Percentiles rank a stretch among this genome's conserved stretches.
Conservation (phyloP, 2,888 invertebrate species). For the Platyscelio sp. region DNA sequence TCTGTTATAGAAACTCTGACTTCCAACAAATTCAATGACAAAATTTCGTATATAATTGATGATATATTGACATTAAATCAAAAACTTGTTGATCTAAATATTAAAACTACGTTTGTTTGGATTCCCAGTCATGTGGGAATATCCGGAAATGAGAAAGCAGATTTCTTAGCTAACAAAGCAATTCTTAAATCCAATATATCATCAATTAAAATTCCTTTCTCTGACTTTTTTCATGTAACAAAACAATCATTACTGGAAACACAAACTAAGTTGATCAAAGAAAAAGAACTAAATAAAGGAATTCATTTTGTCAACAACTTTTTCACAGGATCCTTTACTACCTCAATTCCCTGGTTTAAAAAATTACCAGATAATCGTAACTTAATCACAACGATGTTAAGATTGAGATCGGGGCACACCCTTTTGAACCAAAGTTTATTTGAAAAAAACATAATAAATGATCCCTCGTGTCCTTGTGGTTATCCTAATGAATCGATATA, state of each 20-base stretch:
- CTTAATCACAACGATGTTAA: neutral
- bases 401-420: neutral
- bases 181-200: neutral
- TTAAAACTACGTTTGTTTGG: neutral
- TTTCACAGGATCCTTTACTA: neutral
- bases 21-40: too few relatives aligned
- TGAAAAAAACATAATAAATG: neutral
- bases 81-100: neutral
- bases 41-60: too few relatives aligned
- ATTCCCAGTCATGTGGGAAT: neutral
- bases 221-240: too few relatives aligned
- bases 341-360: neutral
- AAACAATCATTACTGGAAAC: neutral
- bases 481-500: neutral
- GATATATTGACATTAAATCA: too few relatives aligned
- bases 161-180: neutral
- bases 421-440: neutral
- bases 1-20: too few relatives aligned
- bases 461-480: neutral
- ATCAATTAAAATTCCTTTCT: too few relatives aligned
- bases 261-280: neutral
- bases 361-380: neutral
- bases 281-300: neutral
- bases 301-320: neutral
- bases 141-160: neutral